phyloP scores from a whole-genome alignment of 2,888 invertebrate genomes.

The Drosophila nr. perissopoda region DNA sequence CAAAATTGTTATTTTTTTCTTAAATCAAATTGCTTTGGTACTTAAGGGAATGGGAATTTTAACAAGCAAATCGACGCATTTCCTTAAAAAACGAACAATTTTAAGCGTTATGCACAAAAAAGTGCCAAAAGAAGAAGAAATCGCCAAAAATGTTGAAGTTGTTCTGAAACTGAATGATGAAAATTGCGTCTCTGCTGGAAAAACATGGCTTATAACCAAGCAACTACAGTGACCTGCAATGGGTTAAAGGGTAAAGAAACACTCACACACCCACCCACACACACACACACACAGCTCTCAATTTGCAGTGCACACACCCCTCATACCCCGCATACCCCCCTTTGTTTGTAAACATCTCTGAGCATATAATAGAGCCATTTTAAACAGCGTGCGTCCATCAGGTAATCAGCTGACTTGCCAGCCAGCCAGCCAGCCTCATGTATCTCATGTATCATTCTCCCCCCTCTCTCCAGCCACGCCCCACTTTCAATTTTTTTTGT shows the following conservation, averaged over 20 bases:
- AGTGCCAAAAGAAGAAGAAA: neutral
- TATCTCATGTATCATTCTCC: neutral
- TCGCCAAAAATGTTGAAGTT: neutral
- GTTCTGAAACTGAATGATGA: neutral
- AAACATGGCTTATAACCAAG: neutral
- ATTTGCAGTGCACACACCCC: neutral
- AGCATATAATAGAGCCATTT: constrained; percentile 38
- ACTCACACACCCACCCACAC: neutral
- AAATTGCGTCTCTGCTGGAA: neutral
- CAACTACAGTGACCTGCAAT: neutral
- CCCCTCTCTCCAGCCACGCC: neutral
- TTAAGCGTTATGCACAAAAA: too few species aligned
- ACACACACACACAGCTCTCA: neutral
- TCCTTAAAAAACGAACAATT: neutral
- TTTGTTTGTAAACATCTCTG: neutral
- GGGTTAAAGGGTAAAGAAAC: neutral
- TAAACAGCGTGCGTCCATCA: constrained; percentile 40
- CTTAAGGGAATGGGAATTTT: neutral
- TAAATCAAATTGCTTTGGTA: too few species aligned
- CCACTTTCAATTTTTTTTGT: constrained; percentile 6
- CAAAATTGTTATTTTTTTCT: neutral
- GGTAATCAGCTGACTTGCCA: constrained; percentile 5
- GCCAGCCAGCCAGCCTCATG: neutral
- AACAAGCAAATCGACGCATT: neutral
- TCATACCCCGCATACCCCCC: too few species aligned